These are phyloP conservation scores for Rhinichthys klamathensis DNA, from an alignment of 2,113 vertebrate species.

Conservation along the genomic window DNA sequence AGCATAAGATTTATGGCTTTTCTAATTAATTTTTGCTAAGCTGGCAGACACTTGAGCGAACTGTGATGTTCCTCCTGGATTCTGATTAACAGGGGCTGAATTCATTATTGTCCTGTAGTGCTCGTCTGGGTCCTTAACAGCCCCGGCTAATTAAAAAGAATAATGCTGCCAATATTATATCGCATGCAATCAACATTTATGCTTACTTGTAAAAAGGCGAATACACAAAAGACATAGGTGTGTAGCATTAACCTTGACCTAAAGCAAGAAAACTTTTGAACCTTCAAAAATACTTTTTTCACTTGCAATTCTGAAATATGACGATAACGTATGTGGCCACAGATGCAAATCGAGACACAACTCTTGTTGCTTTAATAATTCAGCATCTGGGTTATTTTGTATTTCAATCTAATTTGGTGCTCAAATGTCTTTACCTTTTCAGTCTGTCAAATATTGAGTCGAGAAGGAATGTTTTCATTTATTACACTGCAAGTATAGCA, in stretches of 20 bases:
- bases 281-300: not conserved
- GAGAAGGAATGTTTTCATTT: not conserved
- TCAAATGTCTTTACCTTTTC: not conserved
- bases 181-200: slow-evolving; percentile 21
- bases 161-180: slow-evolving; percentile 36
- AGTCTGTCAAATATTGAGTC: not conserved
- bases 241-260: too few species aligned
- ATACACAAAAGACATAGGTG: slow-evolving; percentile 19
- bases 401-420: not conserved
- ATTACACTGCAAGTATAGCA: too few species aligned
- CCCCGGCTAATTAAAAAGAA: slow-evolving; percentile 54
- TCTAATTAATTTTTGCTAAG: slow-evolving; percentile 61
- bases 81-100: slow-evolving; percentile 60
- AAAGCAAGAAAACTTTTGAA: not conserved
- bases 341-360: not conserved
- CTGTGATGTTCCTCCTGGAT: slow-evolving; percentile 57
- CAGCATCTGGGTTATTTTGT: too few species aligned
- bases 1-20: slow-evolving; percentile 59
- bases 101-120: slow-evolving; percentile 58
- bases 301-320: not conserved
- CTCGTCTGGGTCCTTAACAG: slow-evolving; percentile 45
- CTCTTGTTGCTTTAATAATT: not conserved
- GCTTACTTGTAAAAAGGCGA: slow-evolving; percentile 21
- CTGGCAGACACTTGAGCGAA: slow-evolving; percentile 55
- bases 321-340: not conserved